phyloP scores from a whole-genome alignment of 2,888 invertebrate genomes.

The Heliconius ismenius region DNA sequence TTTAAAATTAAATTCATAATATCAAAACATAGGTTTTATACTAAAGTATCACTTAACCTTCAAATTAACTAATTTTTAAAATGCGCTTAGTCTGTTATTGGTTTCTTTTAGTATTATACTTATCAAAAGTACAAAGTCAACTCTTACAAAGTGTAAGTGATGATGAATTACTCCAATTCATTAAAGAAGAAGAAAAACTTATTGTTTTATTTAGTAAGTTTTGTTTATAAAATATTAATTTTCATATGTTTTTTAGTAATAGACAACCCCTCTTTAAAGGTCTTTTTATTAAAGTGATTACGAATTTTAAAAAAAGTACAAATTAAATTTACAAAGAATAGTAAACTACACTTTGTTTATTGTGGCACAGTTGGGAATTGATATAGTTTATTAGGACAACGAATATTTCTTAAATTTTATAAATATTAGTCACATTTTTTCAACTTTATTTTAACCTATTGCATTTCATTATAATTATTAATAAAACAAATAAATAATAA shows the following conservation, averaged over 20 bases:
- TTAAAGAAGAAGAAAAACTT: slow-evolving; percentile 90
- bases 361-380: too few species aligned
- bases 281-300: background rate
- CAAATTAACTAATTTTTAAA: slow-evolving; percentile 37
- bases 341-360: too few species aligned
- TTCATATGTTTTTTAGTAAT: background rate
- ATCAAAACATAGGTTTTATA: background rate
- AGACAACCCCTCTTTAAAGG: background rate
- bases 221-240: background rate
- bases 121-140: slow-evolving; percentile 55
- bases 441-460: too few species aligned
- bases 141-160: slow-evolving; percentile 86
- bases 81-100: slow-evolving; percentile 51
- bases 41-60: background rate
- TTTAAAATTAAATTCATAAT: background rate
- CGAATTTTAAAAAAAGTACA: too few species aligned
- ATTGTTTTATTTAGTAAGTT: slow-evolving; percentile 90
- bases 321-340: too few species aligned
- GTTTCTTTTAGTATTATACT: slow-evolving; percentile 45
- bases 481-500: too few species aligned
- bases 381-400: too few species aligned
- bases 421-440: too few species aligned
- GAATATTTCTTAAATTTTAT: too few species aligned
- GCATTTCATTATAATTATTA: too few species aligned
- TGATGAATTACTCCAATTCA: slow-evolving; percentile 88